Evolutionary conservation across 2,888 invertebrate genomes (phyloP).

Genomic region (Ophion ellenae): DNA sequence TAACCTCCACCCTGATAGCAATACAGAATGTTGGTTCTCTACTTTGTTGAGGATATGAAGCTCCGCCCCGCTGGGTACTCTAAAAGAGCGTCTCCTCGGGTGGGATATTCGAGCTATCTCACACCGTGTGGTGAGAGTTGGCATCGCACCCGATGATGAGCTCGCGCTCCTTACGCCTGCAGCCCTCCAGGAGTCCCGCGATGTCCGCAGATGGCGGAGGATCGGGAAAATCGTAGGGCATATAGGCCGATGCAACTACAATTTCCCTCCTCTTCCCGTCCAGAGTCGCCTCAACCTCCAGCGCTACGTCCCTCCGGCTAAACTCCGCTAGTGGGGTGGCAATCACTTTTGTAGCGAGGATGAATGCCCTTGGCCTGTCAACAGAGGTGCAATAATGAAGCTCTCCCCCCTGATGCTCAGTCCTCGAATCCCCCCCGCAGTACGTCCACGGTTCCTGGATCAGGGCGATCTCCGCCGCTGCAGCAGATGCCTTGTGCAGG

Average conservation of each 20-base stretch:
- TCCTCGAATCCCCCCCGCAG: constrained; percentile 19
- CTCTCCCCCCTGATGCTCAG: constrained; percentile 11
- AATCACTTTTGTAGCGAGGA: constrained; percentile 14
- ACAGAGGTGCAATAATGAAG: constrained; percentile 25
- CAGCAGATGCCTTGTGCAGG: constrained; percentile 22
- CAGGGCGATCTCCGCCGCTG: constrained; percentile 22
- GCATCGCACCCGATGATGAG: constrained; percentile 5
- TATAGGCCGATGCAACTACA: constrained; percentile 19
- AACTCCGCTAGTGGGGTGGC: constrained; percentile 3
- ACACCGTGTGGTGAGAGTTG: constrained; percentile 26
- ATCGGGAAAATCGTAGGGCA: constrained; percentile 15
- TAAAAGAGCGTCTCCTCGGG: too few species aligned
- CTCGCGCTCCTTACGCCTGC: neutral
- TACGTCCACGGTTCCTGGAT: constrained; percentile 28
- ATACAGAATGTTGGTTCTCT: too few species aligned
- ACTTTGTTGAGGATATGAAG: too few species aligned
- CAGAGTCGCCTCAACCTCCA: constrained; percentile 27
- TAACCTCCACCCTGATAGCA: too few species aligned
- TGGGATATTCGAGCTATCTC: constrained; percentile 25
- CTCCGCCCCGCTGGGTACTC: too few species aligned
- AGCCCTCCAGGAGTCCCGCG: constrained; percentile 9
- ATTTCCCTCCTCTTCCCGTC: constrained; percentile 22
- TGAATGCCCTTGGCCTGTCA: constrained; percentile 44
- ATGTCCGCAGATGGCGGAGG: constrained; percentile 36
- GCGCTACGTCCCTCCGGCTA: constrained; percentile 12